Evolutionary conservation across 64 coral and sea anemone species (phyloP), one percentile per base, ranked within the genome.

Genomic region (Montipora efflorescens): DNA sequence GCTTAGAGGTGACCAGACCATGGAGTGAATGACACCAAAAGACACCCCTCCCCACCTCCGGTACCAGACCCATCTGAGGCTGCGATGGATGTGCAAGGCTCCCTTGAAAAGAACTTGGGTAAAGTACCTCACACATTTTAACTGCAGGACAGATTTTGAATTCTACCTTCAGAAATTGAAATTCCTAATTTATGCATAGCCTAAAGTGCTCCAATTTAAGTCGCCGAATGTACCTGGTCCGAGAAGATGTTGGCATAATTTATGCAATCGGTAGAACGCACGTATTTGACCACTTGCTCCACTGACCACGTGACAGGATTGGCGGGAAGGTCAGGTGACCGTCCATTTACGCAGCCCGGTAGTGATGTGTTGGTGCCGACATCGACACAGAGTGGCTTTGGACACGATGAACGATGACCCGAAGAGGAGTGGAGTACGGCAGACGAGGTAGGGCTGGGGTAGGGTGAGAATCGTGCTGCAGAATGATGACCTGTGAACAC

Each of bases 361-460:
- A 98, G 84, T 89, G 97, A 98, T n/a, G 97, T 98, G 70, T 98
- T 98, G 28, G 94, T 95, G 23, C 94, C 89, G 73, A 94, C 94
- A 48, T 96, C 92, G 16, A 84, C 90, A 74, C 86, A 96, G 20
- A 19, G 28, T n/a, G 59, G 95, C 47, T 90, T 78, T 2, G 78
- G 67, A 23, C 78, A 81, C 59, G 21, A 91, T 47, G 93, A 79
- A 51, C 82, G 74, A 15, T 79, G 74, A 25, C 81, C 75, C 4
- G 75, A 57, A n/a, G 92, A 82, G 47, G 92, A 88, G 49, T 22
- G 75, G 52, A 88, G 74, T 67, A 80, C 68, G 59, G 84, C 14
- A n/a, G 90, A 79, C 16, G 90, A 87, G 1, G 85, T 61, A 47
- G 67, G 72, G 82, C 74, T 89, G 21, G 80, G 71, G 18, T 75